Evolutionary conservation across 2,888 invertebrate species (phyloP), one percentile per base, ranked within the genome.

Genomic region (Eupithecia centaureata): DNA sequence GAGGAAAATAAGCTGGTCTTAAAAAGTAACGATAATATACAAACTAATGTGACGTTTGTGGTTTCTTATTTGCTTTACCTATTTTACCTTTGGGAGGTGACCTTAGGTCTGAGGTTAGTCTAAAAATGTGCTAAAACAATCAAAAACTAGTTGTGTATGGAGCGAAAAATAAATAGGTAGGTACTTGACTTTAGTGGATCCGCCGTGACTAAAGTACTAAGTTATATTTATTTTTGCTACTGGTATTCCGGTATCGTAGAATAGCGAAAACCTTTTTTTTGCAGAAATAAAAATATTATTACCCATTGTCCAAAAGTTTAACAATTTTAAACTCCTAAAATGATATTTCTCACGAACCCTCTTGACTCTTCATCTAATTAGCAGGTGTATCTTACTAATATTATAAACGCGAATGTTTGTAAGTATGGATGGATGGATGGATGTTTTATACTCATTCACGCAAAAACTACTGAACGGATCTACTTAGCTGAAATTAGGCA

Each of bases 291-390:
- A 68, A 70, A 56, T 65, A 54, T 68, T 68, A 68, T 71, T 67
- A 56, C 61, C 73, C 61, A 73, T 71, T 73, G 72, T 74, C 10
- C 28, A 28, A 10, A n/a, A 10, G 47, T 56, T 25, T 65, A 51
- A 33, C 61, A 69, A 72, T 33, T 33, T 30, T 22, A 56, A 56
- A 56, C 15, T 28, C 8, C 18, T 30, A 56, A 30, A 52, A 30
- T n/a, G 13, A 59, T 65, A 42, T 64, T 64, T 68, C 68, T 51
- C 68, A 71, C 62, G 47, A 63, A 42, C 15, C 28, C 28, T 57
- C 28, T 15, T 28, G 27, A 8, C 15, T 54, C 54, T 13, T 15
- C n/a, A 28, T 13, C 54, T 30, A 56, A 28, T 28, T 56, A 56
- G 28, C 52, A 27, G 27, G 15, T 7, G 1, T 52, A 52, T 27